Base-by-base conservation (phyloP, 1,140 invertebrate species). In the Antheraea mylitta region DNA sequence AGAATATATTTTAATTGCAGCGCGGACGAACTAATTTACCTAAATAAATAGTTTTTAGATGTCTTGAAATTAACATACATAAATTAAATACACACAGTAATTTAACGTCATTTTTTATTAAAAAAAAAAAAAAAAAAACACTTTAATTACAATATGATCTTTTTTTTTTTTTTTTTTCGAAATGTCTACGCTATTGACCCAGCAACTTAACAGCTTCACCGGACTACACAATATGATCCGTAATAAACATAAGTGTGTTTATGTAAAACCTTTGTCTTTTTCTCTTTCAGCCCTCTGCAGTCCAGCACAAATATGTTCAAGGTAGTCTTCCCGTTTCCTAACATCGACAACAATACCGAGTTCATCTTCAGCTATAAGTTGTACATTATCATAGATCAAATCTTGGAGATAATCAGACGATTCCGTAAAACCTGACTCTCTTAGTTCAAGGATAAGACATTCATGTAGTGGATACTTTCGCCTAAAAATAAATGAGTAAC, bases 371-470 rank as follows among this genome's bases (percentile, higher is more conserved):
- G 76, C 79, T 6, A 93, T 72, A 0, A 90, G 79, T 65, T 93
- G 85, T 22, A 93, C 81, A 61, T 95, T 93, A 8, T 93, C 84
- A n/a, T 93, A 85, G 30, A 94, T 86, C 3, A 95, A 76, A 67
- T 93, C 88, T 70, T 83, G 83, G 3, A 95, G 73, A 64, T 92
- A 94, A 18, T 83, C 78, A 8, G 91, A 89, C 0, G 94, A 90
- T 65, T 92, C 90, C 0, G 68, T 37, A 60, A 83, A 93, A 0
- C 91, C 92, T 3, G 87, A 71, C 80, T 95, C 94, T 63, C 84
- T 72, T 5, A 95, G 74, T 72, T 94, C 94, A 13, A 92, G 66
- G 13, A 94, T 76, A 0, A 94, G 74, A 38, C 93, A 93, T 77
- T 94, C 89, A 69, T 93, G 78, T 60, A 91, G 76, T 0, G 93